phyloP scores from a whole-genome alignment of 2,113 vertebrate genomes.

The Oreochromis tanganicae region DNA sequence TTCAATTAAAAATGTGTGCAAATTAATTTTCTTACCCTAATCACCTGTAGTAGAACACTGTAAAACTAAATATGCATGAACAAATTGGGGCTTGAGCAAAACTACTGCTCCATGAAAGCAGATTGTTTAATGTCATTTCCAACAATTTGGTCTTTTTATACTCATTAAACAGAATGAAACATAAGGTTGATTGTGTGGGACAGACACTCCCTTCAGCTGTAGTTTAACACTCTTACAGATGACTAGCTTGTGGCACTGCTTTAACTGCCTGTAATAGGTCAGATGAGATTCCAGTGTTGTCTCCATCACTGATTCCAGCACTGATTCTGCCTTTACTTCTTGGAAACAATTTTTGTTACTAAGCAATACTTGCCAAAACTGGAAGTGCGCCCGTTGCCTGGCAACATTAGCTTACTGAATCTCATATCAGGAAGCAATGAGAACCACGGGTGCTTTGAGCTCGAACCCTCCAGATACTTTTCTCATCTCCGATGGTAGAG shows the following conservation, averaged over 20 bases:
- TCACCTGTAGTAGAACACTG: neutral
- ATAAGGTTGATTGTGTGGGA: neutral
- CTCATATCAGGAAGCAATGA: conserved; percentile 36
- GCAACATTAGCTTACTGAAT: conserved; percentile 62
- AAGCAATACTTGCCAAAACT: conserved; percentile 62
- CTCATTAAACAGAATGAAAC: neutral
- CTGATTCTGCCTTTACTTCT: conserved; percentile 35
- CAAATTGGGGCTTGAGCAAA: neutral
- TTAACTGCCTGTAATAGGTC: neutral
- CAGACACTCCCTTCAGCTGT: neutral
- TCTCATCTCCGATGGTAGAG: conserved; percentile 7
- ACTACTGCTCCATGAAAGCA: neutral
- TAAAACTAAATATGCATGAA: neutral
- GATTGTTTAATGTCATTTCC: neutral
- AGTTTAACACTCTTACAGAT: neutral
- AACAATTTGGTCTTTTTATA: neutral
- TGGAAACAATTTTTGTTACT: conserved; percentile 54
- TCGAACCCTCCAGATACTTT: conserved; percentile 25
- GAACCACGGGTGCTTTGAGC: conserved; percentile 41
- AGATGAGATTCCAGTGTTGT: neutral
- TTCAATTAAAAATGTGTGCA: neutral
- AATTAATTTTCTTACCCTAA: neutral
- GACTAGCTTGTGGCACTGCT: neutral
- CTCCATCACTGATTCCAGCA: neutral
- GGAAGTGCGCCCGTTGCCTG: conserved; percentile 58